Evolutionary conservation across 2,113 vertebrate genomes (phyloP), one percentile per base, ranked within the genome.

Genomic region (Leptodactylus fuscus): DNA sequence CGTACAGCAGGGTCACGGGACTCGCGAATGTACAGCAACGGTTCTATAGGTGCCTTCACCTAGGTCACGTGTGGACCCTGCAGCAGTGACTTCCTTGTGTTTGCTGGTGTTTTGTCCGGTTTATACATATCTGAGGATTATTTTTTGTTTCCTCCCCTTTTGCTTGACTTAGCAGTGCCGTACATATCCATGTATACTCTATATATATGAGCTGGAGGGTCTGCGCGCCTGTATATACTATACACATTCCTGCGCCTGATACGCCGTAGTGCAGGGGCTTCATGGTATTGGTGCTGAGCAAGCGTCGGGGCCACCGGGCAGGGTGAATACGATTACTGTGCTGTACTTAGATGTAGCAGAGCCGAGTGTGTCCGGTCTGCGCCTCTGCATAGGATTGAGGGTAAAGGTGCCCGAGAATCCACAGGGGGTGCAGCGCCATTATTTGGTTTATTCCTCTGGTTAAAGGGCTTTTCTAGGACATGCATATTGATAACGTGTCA

Each of bases 11-110:
- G 44, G 2, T 29, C 18, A 22, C 27, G 24, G 82, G 34, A 29
- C 20, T 8, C 18, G 9, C 22, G 55, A 80, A 41, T 41, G 27
- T 60, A 27, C 60, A 51, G 36, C 18, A n/a, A n/a, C n/a, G n/a
- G n/a, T n/a, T n/a, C n/a, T 2, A 20, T 20, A 32, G 82, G 82
- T 76, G 34, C 81, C 69, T 83, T 46, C 32, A 71, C 48, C 20
- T 41, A 6, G 13, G 65, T 22, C 65, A 22, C 65, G 1, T 2
- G 32, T 20, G 65, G 65, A 69, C 34, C 65, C 65, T 38, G 65
- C 65, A 36, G 65, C 16, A 36, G 65, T 69, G 65, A 69, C 16
- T 18, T 20, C 10, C 38, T 69, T 22, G 65, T 69, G 34, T 38
- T 34, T 13, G 32, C 22, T 46, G 22, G 70, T 41, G 22, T 73